These are phyloP conservation scores for Clunio marinus DNA, from an alignment of 2,888 invertebrate genomes.

Conservation along the genomic window DNA sequence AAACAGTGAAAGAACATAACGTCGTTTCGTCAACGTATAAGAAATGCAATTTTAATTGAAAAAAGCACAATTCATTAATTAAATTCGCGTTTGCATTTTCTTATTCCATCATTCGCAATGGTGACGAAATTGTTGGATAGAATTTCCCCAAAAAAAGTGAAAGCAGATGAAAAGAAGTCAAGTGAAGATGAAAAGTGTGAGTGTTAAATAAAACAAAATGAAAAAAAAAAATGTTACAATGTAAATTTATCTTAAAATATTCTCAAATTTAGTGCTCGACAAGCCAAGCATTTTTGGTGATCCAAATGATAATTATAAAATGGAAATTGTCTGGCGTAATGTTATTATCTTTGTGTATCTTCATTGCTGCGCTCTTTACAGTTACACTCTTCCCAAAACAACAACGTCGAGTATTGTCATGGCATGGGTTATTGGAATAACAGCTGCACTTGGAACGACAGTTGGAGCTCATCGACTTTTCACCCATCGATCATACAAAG, in stretches of 20 bases:
- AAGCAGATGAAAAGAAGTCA: not conserved
- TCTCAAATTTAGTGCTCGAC: not conserved
- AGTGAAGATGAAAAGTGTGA: not conserved
- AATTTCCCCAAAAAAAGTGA: not conserved
- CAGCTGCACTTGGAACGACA: slow-evolving; percentile 8
- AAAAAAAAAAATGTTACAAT: too few species aligned
- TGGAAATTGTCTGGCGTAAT: slow-evolving; percentile 28
- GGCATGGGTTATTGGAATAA: not conserved
- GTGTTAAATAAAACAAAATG: slow-evolving; percentile 9
- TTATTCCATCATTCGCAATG: too few species aligned
- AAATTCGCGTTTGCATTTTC: too few species aligned
- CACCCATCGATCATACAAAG: slow-evolving; percentile 76
- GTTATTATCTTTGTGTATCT: slow-evolving; percentile 19
- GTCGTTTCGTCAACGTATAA: too few species aligned
- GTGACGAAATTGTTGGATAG: not conserved
- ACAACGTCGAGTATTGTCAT: not conserved
- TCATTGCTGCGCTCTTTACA: slow-evolving; percentile 15
- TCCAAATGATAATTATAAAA: slow-evolving; percentile 3
- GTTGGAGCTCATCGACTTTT: slow-evolving; percentile 71
- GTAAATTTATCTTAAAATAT: too few species aligned
- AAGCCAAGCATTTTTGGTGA: slow-evolving; percentile 6
- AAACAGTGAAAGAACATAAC: not conserved
- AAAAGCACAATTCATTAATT: not conserved
- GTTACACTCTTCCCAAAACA: slow-evolving; percentile 7
- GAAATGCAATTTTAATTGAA: too few species aligned